Evolutionary conservation across 1,140 invertebrate genomes (phyloP), one percentile per base, ranked within the genome.

Genomic region (Himalopsyche phryganea): DNA sequence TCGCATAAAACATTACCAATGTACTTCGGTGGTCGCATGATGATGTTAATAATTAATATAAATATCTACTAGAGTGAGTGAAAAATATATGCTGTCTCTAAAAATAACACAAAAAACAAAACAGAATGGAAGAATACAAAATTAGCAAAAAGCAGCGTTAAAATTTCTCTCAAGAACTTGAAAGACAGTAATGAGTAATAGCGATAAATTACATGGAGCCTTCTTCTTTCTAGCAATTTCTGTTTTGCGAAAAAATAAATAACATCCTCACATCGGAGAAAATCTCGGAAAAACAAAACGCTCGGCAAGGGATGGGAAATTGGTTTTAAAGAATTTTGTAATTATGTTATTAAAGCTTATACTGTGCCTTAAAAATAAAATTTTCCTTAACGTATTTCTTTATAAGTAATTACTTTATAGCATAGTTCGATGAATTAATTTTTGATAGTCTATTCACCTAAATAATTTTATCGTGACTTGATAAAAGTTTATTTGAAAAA

Each of bases 131-230:
- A 48, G 32, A 50, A 50, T 28, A 28, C 23, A 28, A 28, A 28
- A 28, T 28, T 28, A 28, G 23, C 23, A 28, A 28, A n/a, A 28
- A 28, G 23, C 23, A 5, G 9, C 23, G 23, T 28, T 28, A 28
- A 28, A 28, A 28, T 28, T 35, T 50, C 23, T 15, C 48, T 15
- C 35, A 3, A 10, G 33, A 50, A 36, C 51, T 28, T 44, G 51
- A 53, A 46, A n/a, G n/a, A 53, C 23, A 41, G n/a, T 53, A 53
- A 53, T 53, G 28, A 53, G 51, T 46, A 33, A 53, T 53, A 35
- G 28, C 42, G 32, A 36, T 46, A 53, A 53, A 53, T 53, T 53
- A 46, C 41, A 33, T 15, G 35, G 42, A 53, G 40, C 20, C 20
- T 15, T 19, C 28, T n/a, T 15, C 42, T 10, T 9, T 28, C 20